Base-by-base conservation (phyloP, 1,140 invertebrate species). In the Galleria mellonella region DNA sequence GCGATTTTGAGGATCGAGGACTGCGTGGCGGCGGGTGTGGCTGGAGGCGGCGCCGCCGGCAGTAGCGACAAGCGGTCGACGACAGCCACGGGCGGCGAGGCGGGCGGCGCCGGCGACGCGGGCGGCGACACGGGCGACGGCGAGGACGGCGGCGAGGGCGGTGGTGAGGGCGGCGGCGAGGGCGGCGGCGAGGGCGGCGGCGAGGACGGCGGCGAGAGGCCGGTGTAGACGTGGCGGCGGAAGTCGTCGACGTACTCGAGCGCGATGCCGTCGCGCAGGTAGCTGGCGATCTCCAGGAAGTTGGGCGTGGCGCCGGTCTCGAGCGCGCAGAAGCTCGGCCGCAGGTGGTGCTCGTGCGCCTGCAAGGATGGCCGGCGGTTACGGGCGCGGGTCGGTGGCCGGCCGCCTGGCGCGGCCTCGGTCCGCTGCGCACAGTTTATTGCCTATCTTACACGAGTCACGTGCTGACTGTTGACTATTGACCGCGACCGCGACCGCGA, bases 291-390 rank as follows among this genome's bases (percentile, higher is more conserved):
- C 48, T 83, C 75, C 32, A 50, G 63, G 67, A 55, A 72, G 67
- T 63, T 75, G 50, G 70, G 78, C 59, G 78, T 75, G 49, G 48
- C 68, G 42, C 72, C 75, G 49, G 1, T 31, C 72, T 79, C 78
- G 42, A 83, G 58, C 55, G 68, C 76, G 40, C 47, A 54, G 69
- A 78, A 78, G 33, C 46, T 48, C 61, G 75, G 78, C 55, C 53
- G 66, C 72, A 78, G 69, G 75, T 81, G 71, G 42, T 58, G 48
- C 61, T 79, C 73, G 51, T 55, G 41, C 51, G 55, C 59, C 73
- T 81, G 76, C 62, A 72, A 75, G 41, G 52, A 52, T 55, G 54
- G 42, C 50, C 17, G 2, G 43, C 51, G 37, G 30, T 35, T 11
- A 33, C 32, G 35, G 32, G 7, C 7, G 3, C 15, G 8, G 15